phyloP scores from a whole-genome alignment of 2,888 invertebrate genomes.

The Andrena camellia region DNA sequence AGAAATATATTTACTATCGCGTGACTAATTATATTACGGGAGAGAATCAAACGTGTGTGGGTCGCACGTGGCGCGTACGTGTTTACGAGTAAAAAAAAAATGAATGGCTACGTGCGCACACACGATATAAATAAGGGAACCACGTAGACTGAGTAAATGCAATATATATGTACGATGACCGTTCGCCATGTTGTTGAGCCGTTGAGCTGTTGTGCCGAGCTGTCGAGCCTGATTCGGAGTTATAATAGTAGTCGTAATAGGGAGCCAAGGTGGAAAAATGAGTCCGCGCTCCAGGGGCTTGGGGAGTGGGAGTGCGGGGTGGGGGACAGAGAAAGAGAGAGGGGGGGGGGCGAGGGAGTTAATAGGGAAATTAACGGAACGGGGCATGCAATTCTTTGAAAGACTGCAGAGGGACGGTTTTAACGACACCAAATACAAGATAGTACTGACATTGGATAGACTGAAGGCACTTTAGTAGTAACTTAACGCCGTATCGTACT shows the following conservation, averaged over 20 bases:
- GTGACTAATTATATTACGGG: conserved; percentile 68
- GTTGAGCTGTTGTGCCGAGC: conserved; percentile 77
- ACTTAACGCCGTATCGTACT: conserved; percentile 83
- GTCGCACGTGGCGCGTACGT: conserved; percentile 54
- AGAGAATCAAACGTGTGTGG: conserved; percentile 77
- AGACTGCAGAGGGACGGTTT: conserved; percentile 84
- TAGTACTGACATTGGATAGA: conserved; percentile 86
- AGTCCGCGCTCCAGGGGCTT: conserved; percentile 47
- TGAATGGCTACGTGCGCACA: conserved; percentile 43
- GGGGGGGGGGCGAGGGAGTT: conserved; percentile 2
- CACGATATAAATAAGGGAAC: conserved; percentile 80
- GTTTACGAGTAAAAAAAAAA: conserved; percentile 21
- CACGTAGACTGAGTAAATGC: conserved; percentile 85
- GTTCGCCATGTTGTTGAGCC: conserved; percentile 82
- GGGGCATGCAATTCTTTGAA: conserved; percentile 80
- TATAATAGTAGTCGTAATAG: conserved; percentile 56
- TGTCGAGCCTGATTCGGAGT: conserved; percentile 73
- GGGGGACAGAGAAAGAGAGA: too few relatives aligned
- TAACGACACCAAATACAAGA: conserved; percentile 86
- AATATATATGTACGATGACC: conserved; percentile 80
- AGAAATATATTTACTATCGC: conserved; percentile 72
- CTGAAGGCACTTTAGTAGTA: conserved; percentile 85
- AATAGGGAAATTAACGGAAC: conserved; percentile 66
- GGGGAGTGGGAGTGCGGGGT: neutral
- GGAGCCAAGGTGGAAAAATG: conserved; percentile 46